phyloP scores from a whole-genome alignment of 2,888 invertebrate species.

The Psylliodes chrysocephalus region DNA sequence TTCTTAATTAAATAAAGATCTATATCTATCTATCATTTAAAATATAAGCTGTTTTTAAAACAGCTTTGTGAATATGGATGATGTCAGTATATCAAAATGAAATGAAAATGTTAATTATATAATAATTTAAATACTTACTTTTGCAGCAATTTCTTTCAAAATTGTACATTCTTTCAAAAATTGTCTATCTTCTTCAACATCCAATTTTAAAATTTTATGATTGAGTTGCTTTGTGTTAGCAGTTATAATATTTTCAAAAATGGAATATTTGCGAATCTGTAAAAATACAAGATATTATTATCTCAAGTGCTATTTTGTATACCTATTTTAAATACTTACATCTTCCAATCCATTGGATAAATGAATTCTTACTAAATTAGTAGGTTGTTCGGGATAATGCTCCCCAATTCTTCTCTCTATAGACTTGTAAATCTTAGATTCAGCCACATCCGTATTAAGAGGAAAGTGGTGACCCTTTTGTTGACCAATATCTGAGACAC shows the following conservation, averaged over 20 bases:
- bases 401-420: constrained; percentile 70
- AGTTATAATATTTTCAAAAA: constrained; percentile 56
- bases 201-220: constrained; percentile 54
- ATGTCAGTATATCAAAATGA: no score
- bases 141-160: constrained; percentile 69
- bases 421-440: constrained; percentile 70
- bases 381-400: constrained; percentile 70
- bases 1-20: no score
- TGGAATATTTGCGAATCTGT: constrained; percentile 54
- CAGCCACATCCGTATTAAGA: constrained; percentile 71
- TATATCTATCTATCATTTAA: no score
- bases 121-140: constrained; percentile 57
- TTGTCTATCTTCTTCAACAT: constrained; percentile 70
- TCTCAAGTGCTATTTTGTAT: neutral
- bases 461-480: constrained; percentile 69
- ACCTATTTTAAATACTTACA: constrained; percentile 68
- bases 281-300: constrained; percentile 1
- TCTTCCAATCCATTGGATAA: constrained; percentile 72
- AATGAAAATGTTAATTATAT: neutral
- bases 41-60: no score
- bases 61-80: no score
- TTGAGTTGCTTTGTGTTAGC: constrained; percentile 53
- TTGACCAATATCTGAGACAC: constrained; percentile 68
- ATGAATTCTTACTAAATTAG: constrained; percentile 72
- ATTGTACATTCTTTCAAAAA: constrained; percentile 73